Conservation (phyloP, 64 coral and sea anemone genomes). For the Actinia equina region DNA sequence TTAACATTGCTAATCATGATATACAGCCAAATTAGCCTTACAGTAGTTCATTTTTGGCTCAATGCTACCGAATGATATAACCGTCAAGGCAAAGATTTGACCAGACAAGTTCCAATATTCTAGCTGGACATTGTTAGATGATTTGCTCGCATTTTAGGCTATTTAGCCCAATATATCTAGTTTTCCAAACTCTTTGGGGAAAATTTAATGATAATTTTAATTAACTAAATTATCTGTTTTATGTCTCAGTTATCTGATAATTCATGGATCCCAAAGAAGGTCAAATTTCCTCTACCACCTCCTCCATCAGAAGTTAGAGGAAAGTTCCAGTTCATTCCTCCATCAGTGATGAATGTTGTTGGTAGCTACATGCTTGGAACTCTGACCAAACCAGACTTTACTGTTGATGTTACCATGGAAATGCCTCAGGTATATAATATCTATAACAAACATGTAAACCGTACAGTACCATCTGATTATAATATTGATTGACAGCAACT, state of each 20-base stretch:
- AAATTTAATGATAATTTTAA: too few species aligned
- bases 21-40: too few species aligned
- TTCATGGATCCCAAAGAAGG: slow-evolving; percentile 45
- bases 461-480: not conserved
- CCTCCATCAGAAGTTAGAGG: slow-evolving; percentile 58
- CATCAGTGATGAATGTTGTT: slow-evolving; percentile 59
- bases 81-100: too few species aligned
- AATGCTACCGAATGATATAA: too few species aligned
- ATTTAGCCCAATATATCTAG: too few species aligned
- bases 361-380: slow-evolving; percentile 82
- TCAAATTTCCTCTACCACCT: slow-evolving; percentile 59
- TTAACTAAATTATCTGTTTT: not conserved
- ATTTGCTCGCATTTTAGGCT: too few species aligned
- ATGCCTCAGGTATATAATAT: slow-evolving; percentile 71
- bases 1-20: too few species aligned
- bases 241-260: slow-evolving; percentile 60
- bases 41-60: too few species aligned
- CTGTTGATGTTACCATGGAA: slow-evolving; percentile 73
- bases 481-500: not conserved
- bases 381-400: slow-evolving; percentile 61
- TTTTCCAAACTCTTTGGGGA: too few species aligned
- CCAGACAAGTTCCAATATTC: too few species aligned
- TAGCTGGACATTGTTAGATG: too few species aligned
- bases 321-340: slow-evolving; percentile 66
- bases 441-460: not conserved